Evolutionary conservation across 92 coral and sea anemone genomes (phyloP).

Genomic region (Palythoa grandis): DNA sequence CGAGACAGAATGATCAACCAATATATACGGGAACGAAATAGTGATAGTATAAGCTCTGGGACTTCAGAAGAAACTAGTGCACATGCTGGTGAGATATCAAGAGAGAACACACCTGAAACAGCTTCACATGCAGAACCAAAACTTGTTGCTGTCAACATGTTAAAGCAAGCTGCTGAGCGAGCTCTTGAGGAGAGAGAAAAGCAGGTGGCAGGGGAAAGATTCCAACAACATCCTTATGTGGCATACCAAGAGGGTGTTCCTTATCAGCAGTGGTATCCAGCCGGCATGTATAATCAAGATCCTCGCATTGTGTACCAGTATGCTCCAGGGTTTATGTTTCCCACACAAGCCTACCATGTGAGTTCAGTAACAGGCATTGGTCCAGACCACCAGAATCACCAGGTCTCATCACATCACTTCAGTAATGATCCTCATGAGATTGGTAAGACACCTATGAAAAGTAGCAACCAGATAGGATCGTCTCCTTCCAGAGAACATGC

Average conservation of each 20-base stretch:
- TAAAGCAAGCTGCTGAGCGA: constrained; percentile 89
- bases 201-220: constrained; percentile 62
- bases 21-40: constrained; percentile 75
- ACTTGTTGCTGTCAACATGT: constrained; percentile 78
- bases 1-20: constrained; percentile 66
- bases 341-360: constrained; percentile 71
- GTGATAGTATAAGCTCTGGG: constrained; percentile 95
- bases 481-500: constrained; percentile 69
- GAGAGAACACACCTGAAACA: constrained; percentile 54
- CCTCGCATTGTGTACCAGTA: constrained; percentile 79
- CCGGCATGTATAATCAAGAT: constrained; percentile 74
- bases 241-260: constrained; percentile 67
- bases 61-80: constrained; percentile 84
- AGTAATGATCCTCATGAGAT: constrained; percentile 56
- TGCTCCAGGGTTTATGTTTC: constrained; percentile 59
- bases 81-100: constrained; percentile 66
- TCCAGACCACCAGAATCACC: constrained; percentile 61
- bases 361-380: constrained; percentile 62
- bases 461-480: constrained; percentile 43
- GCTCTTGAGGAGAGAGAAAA: constrained; percentile 72
- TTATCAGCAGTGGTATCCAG: constrained; percentile 76
- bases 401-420: constrained; percentile 61
- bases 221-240: constrained; percentile 67
- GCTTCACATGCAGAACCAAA: constrained; percentile 42
- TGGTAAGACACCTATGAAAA: constrained; percentile 54